phyloP scores from a whole-genome alignment of 2,113 vertebrate genomes.

The Hymenochirus boettgeri region DNA sequence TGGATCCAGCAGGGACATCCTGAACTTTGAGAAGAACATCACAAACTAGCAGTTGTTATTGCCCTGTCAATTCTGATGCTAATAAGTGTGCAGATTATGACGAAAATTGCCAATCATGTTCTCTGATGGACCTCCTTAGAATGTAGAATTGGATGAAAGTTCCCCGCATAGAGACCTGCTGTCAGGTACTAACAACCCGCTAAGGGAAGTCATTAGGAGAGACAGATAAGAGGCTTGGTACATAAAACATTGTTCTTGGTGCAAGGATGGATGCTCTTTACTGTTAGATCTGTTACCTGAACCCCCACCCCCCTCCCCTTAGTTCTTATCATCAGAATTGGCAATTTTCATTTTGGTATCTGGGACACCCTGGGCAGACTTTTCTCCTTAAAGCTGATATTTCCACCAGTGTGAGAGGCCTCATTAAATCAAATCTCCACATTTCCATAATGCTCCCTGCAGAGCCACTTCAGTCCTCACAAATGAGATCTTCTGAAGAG shows the following conservation, averaged over 20 bases:
- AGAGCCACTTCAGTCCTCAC: constrained; percentile 82
- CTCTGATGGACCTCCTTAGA: constrained; percentile 98
- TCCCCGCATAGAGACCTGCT: constrained; percentile 96
- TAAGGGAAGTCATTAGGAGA: constrained; percentile 99
- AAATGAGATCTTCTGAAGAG: constrained; percentile 88
- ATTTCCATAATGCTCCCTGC: constrained; percentile 91
- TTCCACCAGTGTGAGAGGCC: constrained; percentile 82
- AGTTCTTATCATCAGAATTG: constrained; percentile 81
- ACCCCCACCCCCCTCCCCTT: too few relatives aligned
- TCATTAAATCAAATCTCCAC: constrained; percentile 91
- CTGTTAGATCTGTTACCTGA: constrained; percentile 84
- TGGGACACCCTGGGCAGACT: constrained; percentile 77
- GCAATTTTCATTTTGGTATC: constrained; percentile 86
- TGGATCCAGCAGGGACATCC: constrained; percentile 77
- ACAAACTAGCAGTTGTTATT: constrained; percentile 82
- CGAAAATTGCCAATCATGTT: constrained; percentile 99
- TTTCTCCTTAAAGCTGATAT: constrained; percentile 80
- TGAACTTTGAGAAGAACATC: constrained; percentile 87
- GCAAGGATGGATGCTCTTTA: constrained; percentile 85
- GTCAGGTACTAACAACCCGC: constrained; percentile 99
- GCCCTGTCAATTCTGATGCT: constrained; percentile 96
- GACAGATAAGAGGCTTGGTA: constrained; percentile 95
- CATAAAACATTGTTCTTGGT: constrained; percentile 94
- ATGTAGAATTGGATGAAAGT: constrained; percentile 93
- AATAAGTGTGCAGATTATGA: constrained; percentile 99